Evolutionary conservation across 2,113 vertebrate species (phyloP).

Genomic region (Esox niger): DNA sequence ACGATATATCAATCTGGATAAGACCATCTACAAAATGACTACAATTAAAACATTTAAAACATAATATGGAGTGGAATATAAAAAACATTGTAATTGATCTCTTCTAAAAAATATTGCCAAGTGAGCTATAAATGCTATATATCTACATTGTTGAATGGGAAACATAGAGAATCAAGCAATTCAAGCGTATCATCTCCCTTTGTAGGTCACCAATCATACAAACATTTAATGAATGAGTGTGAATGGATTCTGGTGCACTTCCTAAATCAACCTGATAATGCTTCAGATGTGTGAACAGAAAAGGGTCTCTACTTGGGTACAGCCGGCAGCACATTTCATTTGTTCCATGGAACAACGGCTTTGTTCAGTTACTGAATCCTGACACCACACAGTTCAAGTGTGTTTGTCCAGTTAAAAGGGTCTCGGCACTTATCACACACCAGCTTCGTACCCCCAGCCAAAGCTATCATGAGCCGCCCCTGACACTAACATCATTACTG

Average conservation of each 20-base stretch:
- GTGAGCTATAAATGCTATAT: no score
- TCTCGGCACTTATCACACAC: conserved; percentile 24
- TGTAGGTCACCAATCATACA: no score
- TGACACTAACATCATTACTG: conserved; percentile 68
- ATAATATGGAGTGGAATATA: no score
- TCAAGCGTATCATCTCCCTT: no score
- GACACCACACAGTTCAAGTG: conserved; percentile 49
- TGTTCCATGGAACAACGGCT: conserved; percentile 41
- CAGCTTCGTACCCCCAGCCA: conserved; percentile 60
- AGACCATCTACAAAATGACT: no score
- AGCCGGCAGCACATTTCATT: conserved; percentile 28
- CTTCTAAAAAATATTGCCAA: not conserved
- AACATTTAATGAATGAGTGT: not conserved
- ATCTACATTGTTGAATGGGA: no score
- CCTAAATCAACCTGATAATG: not conserved
- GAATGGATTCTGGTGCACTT: conserved; percentile 3
- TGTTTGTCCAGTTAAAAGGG: conserved; percentile 62
- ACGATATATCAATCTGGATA: no score
- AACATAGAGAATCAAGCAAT: not conserved
- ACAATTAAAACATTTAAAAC: no score
- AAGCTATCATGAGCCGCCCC: conserved; percentile 44
- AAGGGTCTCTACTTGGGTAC: not conserved
- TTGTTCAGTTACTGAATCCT: conserved; percentile 51
- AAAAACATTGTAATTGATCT: not conserved
- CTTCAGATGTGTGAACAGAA: conserved; percentile 25